phyloP scores from a whole-genome alignment of 2,888 invertebrate species.

The Caenorhabditis sulstoni region DNA sequence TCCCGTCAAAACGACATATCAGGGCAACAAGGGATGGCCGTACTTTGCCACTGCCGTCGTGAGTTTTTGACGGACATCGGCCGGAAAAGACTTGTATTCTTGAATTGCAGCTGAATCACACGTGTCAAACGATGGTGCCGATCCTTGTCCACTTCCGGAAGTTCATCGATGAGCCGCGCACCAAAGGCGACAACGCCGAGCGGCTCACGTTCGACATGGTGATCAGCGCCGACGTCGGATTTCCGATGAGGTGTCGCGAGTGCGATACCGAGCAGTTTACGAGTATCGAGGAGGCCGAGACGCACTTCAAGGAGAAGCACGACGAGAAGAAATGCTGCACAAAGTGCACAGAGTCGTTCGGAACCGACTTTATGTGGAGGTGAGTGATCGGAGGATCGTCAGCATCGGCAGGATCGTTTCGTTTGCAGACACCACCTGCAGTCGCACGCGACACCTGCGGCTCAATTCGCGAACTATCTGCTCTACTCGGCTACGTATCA shows the following conservation, averaged over 20 bases:
- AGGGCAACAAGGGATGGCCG: conserved; percentile 34
- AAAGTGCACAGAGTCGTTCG: conserved; percentile 33
- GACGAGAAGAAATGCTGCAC: background rate
- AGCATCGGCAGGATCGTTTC: background rate
- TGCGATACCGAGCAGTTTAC: conserved; percentile 33
- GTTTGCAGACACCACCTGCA: conserved; percentile 13
- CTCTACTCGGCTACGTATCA: conserved; percentile 41
- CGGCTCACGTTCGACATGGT: conserved; percentile 22
- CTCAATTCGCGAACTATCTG: conserved; percentile 48
- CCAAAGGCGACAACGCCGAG: too few relatives aligned
- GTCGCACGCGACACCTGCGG: conserved; percentile 10
- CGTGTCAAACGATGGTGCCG: conserved; percentile 22
- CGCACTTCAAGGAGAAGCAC: conserved; percentile 32
- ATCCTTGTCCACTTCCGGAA: conserved; percentile 33
- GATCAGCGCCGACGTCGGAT: background rate
- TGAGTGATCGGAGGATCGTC: conserved; percentile 3
- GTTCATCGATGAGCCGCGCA: background rate
- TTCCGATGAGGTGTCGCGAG: conserved; percentile 20
- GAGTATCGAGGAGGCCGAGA: conserved; percentile 5
- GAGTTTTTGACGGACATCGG: too few relatives aligned
- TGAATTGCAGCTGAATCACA: conserved; percentile 22
- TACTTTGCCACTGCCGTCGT: conserved; percentile 31
- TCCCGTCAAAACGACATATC: conserved; percentile 15
- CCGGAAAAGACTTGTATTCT: conserved; percentile 1
- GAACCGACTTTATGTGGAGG: conserved; percentile 34